Evolutionary conservation across 2,888 invertebrate genomes (phyloP), one percentile per base, ranked within the genome.

Genomic region (Cabera pusaria): DNA sequence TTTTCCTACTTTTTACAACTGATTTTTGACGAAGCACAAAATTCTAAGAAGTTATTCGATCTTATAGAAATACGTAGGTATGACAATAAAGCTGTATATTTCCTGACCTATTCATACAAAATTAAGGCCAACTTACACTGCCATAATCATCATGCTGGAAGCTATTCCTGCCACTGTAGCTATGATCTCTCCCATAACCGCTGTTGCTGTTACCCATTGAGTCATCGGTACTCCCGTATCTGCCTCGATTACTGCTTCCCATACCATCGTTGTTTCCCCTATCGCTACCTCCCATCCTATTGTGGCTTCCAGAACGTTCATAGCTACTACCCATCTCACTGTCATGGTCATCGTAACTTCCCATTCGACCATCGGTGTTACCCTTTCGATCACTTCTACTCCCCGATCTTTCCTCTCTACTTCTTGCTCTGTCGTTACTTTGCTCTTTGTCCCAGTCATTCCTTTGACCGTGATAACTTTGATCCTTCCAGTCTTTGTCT

Each of bases 41-140:
- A n/a, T n/a, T n/a, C n/a, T n/a, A n/a, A n/a, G n/a, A n/a, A n/a
- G n/a, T n/a, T n/a, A n/a, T n/a, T n/a, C n/a, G n/a, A n/a, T n/a
- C n/a, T n/a, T n/a, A n/a, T n/a, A n/a, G n/a, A n/a, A n/a, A n/a
- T n/a, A n/a, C n/a, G n/a, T n/a, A n/a, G n/a, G n/a, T n/a, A n/a
- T n/a, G n/a, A n/a, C n/a, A n/a, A n/a, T n/a, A n/a, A n/a, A n/a
- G n/a, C n/a, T n/a, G n/a, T n/a, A n/a, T n/a, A n/a, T n/a, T n/a
- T n/a, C n/a, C n/a, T n/a, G n/a, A n/a, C n/a, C n/a, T n/a, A n/a
- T n/a, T n/a, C n/a, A n/a, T n/a, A n/a, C n/a, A n/a, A n/a, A n/a
- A n/a, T n/a, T n/a, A n/a, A n/a, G n/a, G n/a, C n/a, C n/a, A n/a
- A 76, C 82, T 77, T 58, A 84, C 83, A 9, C 51, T 59, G 37